phyloP scores from a whole-genome alignment of 2,113 vertebrate species.

The Phalacrocorax brasilianus region DNA sequence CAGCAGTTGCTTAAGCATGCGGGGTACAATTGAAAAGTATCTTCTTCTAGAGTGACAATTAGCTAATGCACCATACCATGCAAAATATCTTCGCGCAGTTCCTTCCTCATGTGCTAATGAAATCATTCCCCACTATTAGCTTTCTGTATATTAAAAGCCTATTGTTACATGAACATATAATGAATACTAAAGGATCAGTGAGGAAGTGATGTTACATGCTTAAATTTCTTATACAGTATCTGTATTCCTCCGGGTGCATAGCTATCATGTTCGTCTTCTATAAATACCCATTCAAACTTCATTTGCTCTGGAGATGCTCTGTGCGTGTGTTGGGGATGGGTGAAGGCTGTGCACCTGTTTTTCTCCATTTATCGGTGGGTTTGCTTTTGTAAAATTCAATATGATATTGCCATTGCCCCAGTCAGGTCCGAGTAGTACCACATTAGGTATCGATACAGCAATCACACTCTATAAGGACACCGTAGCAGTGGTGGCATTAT shows the following conservation, averaged over 20 bases:
- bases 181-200: neutral
- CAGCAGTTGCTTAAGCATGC: neutral
- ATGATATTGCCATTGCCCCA: neutral
- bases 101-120: neutral
- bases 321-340: neutral
- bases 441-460: neutral
- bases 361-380: neutral
- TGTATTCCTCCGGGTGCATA: neutral
- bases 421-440: neutral
- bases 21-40: neutral
- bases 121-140: neutral
- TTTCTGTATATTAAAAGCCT: neutral
- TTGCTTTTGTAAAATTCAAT: neutral
- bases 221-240: neutral
- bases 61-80: neutral
- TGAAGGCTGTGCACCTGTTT: neutral
- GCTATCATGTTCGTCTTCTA: neutral
- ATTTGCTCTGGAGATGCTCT: neutral
- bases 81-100: neutral
- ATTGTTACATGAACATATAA: neutral
- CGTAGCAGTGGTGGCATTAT: rapidly evolving
- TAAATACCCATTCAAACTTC: neutral
- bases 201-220: neutral
- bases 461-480: neutral
- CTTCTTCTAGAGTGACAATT: neutral